A percentile compares a stretch with the other conserved stretches of the same genome.
phyloP scores from a whole-genome alignment of 2,888 invertebrate genomes.

The Cataglyphis rosenhaueri region DNA sequence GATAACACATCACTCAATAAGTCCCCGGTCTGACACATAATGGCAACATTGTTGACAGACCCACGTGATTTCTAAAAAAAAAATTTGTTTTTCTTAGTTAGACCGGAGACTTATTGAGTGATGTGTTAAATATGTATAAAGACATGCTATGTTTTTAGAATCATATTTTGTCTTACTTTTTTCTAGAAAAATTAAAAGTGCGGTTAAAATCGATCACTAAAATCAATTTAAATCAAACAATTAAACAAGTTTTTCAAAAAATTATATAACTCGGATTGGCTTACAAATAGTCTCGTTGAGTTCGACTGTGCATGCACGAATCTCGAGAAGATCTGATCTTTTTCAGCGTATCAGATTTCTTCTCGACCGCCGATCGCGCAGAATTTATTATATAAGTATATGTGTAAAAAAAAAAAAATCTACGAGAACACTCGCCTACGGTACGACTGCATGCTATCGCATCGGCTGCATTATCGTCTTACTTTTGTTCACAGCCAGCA shows the following conservation, averaged over 20 bases:
- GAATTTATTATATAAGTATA: slow-evolving; percentile 35
- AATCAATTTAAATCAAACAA: background rate
- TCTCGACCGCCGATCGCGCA: slow-evolving; percentile 35
- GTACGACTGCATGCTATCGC: slow-evolving; percentile 57
- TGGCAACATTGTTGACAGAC: no score
- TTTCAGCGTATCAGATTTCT: slow-evolving; percentile 39
- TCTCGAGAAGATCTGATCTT: slow-evolving; percentile 30
- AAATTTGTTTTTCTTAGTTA: no score
- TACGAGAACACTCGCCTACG: slow-evolving; percentile 58
- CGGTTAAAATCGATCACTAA: background rate
- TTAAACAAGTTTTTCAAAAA: background rate
- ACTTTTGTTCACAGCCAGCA: slow-evolving; percentile 60
- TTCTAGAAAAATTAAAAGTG: background rate
- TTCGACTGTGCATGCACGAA: slow-evolving; percentile 19
- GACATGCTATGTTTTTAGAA: background rate
- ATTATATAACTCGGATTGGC: background rate
- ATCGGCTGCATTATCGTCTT: slow-evolving; percentile 61
- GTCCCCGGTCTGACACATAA: no score
- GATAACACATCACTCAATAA: no score
- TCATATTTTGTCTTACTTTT: background rate
- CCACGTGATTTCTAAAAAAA: no score
- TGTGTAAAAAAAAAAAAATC: slow-evolving; percentile 30
- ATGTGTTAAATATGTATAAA: background rate
- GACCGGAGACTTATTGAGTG: no score
- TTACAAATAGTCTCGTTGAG: background rate